Conservation (phyloP, 92 coral and sea anemone genomes). For the Paragorgia papillata region DNA sequence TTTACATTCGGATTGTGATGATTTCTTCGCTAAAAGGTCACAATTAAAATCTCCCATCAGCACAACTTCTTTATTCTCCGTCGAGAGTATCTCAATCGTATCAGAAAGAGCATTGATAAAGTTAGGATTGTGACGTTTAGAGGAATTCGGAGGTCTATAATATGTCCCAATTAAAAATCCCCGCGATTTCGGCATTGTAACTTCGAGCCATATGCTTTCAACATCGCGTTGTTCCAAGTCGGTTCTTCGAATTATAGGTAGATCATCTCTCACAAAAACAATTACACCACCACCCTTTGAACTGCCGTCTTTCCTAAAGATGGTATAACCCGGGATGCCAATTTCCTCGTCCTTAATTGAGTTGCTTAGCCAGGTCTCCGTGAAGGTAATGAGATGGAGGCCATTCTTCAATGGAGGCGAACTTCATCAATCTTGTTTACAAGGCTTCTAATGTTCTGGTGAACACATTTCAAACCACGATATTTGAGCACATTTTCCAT, state of each 20-base stretch:
- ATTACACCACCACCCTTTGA: slow-evolving; percentile 46
- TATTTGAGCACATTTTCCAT: too few relatives aligned
- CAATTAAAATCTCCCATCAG: slow-evolving; percentile 30
- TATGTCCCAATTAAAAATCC: slow-evolving; percentile 15
- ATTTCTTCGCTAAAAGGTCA: slow-evolving; percentile 6
- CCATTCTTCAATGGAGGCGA: neutral
- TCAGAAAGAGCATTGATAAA: slow-evolving; percentile 18
- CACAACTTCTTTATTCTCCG: slow-evolving; percentile 14
- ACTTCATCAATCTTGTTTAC: too few relatives aligned
- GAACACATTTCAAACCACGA: too few relatives aligned
- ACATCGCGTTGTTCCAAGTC: slow-evolving; percentile 26
- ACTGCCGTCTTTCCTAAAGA: slow-evolving; percentile 42
- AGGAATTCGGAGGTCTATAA: too few relatives aligned
- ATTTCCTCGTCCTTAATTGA: slow-evolving; percentile 32
- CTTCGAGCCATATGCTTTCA: slow-evolving; percentile 40
- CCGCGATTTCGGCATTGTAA: slow-evolving; percentile 11
- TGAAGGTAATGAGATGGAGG: slow-evolving; percentile 22
- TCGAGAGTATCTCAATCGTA: neutral
- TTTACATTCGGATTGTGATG: slow-evolving; percentile 2
- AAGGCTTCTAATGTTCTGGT: too few relatives aligned
- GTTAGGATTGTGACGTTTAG: neutral
- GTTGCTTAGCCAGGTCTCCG: slow-evolving; percentile 41
- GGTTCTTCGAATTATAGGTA: slow-evolving; percentile 15
- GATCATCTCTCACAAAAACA: slow-evolving; percentile 43
- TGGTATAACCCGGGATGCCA: slow-evolving; percentile 46